These are phyloP conservation scores for Ctenochaetus hawaiiensis DNA, from an alignment of 2,797 vertebrate species.

Conservation along the genomic window DNA sequence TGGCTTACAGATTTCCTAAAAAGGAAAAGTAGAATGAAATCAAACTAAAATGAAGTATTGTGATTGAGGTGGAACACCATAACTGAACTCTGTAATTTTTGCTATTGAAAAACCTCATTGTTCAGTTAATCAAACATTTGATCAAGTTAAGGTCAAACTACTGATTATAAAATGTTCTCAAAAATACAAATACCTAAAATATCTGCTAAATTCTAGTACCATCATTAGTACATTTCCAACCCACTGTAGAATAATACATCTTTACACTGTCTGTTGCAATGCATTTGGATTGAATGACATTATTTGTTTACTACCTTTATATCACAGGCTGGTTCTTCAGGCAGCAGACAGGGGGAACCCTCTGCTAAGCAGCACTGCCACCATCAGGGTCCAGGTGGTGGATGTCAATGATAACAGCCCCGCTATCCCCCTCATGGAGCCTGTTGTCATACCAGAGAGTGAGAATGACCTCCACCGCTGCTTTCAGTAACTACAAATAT, in stretches of 20 bases:
- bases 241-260: not conserved
- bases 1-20: too few species aligned
- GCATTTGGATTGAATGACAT: not conserved
- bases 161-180: too few species aligned
- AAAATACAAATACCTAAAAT: too few species aligned
- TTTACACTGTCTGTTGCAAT: not conserved
- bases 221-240: not conserved
- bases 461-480: constrained; percentile 69
- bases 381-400: constrained; percentile 88
- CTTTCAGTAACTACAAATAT: not conserved
- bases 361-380: constrained; percentile 85
- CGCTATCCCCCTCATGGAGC: constrained; percentile 83
- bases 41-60: too few species aligned
- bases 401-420: constrained; percentile 95
- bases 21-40: too few species aligned
- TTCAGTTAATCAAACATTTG: too few species aligned
- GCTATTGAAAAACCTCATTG: too few species aligned
- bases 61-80: too few species aligned
- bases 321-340: constrained; percentile 89
- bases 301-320: not conserved
- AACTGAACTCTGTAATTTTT: too few species aligned
- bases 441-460: constrained; percentile 90
- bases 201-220: too few species aligned
- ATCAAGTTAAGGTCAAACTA: too few species aligned
- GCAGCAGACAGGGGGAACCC: constrained; percentile 92